phyloP scores from a whole-genome alignment of 2,797 vertebrate genomes.

The Amphiprion clarkii region DNA sequence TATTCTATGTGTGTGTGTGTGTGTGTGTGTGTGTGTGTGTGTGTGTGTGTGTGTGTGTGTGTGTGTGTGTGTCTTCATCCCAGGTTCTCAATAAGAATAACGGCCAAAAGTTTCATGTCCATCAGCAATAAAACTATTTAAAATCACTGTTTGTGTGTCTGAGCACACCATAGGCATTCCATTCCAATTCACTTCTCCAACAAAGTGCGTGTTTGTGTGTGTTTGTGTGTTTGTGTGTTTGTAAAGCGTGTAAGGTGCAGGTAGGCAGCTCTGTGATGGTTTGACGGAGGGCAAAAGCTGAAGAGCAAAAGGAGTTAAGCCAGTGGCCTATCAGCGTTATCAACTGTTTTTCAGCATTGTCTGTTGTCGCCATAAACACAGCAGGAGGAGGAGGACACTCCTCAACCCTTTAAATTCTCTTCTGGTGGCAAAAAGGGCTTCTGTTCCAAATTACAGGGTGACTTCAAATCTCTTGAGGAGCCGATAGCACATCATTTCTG shows the following conservation, averaged over 20 bases:
- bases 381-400: conserved; percentile 5
- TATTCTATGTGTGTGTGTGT: conserved; percentile 25
- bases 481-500: conserved; percentile 10
- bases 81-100: conserved; percentile 13
- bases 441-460: conserved; percentile 25
- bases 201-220: conserved; percentile 54
- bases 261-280: conserved; percentile 85
- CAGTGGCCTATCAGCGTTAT: background rate
- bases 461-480: conserved; percentile 21
- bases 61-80: conserved; percentile 18
- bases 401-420: background rate
- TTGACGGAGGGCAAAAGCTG: conserved; percentile 60
- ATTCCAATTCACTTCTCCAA: conserved; percentile 24
- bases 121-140: conserved; percentile 22
- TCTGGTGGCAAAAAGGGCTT: background rate
- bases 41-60: conserved; percentile 20
- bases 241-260: conserved; percentile 71
- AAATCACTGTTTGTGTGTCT: conserved; percentile 37
- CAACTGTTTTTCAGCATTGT: conserved; percentile 7
- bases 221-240: conserved; percentile 21
- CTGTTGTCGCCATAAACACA: conserved; percentile 7
- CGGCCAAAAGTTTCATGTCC: conserved; percentile 17
- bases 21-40: background rate
- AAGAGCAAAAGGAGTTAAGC: conserved; percentile 42
- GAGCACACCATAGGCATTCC: conserved; percentile 34